Conservation (phyloP, 2,888 invertebrate genomes). For the Caenorhabditis sp. region DNA sequence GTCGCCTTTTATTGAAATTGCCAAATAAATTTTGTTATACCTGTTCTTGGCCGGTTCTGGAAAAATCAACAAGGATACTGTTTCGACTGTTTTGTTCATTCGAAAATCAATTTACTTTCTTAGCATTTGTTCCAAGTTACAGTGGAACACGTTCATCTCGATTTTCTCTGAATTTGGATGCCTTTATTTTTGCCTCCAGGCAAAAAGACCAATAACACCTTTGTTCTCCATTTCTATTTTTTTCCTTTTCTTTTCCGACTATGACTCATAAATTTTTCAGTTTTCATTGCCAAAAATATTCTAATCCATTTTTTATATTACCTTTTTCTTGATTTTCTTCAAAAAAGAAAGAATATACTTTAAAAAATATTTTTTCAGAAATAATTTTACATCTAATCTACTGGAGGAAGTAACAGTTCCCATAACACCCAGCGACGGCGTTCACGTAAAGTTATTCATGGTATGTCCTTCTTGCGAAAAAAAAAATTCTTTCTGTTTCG, state of each 20-base stretch:
- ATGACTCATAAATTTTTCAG: background rate
- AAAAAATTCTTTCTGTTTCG: background rate
- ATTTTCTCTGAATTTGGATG: too few relatives aligned
- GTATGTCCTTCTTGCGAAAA: slow-evolving; percentile 10
- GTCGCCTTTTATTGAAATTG: background rate
- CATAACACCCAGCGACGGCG: background rate
- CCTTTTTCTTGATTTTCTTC: background rate
- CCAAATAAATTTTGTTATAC: background rate
- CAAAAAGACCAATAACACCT: background rate
- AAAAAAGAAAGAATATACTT: too few relatives aligned
- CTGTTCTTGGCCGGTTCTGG: too few relatives aligned
- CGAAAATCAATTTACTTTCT: too few relatives aligned
- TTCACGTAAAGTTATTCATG: slow-evolving; percentile 8
- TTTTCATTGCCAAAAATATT: background rate
- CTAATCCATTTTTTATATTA: background rate
- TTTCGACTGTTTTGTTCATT: too few relatives aligned
- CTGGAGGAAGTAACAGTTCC: slow-evolving; percentile 4
- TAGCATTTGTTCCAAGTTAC: too few relatives aligned
- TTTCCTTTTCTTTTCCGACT: background rate
- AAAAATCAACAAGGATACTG: too few relatives aligned
- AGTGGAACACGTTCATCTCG: too few relatives aligned
- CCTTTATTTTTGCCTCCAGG: too few relatives aligned
- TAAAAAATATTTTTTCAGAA: too few relatives aligned
- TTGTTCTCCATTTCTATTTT: slow-evolving; percentile 9
- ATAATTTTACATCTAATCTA: too few relatives aligned